Conservation (phyloP, 2,888 invertebrate species). For the Amphipoea oculea region DNA sequence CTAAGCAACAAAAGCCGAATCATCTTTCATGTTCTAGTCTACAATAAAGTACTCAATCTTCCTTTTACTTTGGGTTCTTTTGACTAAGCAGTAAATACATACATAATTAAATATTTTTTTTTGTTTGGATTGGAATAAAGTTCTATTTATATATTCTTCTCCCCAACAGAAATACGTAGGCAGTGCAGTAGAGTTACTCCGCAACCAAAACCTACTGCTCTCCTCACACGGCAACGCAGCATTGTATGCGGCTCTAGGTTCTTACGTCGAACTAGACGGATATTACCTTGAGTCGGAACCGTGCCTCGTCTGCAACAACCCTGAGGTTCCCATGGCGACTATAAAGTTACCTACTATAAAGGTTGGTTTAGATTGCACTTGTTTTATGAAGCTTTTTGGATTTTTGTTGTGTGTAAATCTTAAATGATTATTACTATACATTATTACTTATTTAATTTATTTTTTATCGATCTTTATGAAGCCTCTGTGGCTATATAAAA, state of each 20-base stretch:
- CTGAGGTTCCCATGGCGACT: slow-evolving; percentile 97
- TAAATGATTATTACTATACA: neutral
- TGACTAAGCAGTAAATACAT: neutral
- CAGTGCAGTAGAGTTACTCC: slow-evolving; percentile 95
- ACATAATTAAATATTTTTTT: no score
- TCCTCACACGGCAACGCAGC: slow-evolving; percentile 98
- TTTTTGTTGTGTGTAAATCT: neutral
- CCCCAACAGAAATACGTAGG: slow-evolving; percentile 94
- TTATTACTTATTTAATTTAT: neutral
- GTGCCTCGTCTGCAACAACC: slow-evolving; percentile 99
- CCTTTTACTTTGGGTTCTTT: neutral
- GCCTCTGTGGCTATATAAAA: neutral
- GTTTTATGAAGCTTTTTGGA: neutral
- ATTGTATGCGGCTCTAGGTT: slow-evolving; percentile 97
- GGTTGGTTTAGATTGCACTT: slow-evolving; percentile 81
- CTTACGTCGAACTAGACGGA: slow-evolving; percentile 98
- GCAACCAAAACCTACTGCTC: slow-evolving; percentile 96
- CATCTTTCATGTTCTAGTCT: neutral
- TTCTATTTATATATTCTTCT: neutral
- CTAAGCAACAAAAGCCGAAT: neutral
- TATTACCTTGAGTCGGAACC: slow-evolving; percentile 99
- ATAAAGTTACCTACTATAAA: slow-evolving; percentile 98
- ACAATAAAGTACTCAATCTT: neutral
- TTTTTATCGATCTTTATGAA: neutral
- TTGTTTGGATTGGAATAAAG: no score